phyloP scores from a whole-genome alignment of 2,797 vertebrate genomes.

The Anniella stebbinsi region DNA sequence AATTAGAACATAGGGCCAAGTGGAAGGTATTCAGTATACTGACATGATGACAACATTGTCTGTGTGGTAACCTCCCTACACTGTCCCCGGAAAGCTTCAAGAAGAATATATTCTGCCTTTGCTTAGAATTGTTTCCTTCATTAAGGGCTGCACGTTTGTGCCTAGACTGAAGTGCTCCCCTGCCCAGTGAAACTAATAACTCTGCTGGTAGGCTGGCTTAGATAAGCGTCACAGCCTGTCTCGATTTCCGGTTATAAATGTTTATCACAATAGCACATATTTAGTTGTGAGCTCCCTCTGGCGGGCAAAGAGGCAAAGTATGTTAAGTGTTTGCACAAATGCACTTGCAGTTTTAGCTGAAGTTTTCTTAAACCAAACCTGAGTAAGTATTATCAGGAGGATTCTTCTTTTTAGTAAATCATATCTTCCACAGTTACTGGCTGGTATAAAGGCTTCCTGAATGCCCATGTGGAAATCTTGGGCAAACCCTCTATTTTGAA shows the following conservation, averaged over 20 bases:
- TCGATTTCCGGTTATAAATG: not conserved
- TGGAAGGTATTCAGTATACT: not conserved
- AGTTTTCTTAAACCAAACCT: not conserved
- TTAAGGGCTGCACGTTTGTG: not conserved
- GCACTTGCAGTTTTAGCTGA: not conserved
- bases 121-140: not conserved
- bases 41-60: not conserved
- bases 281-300: conserved; percentile 51
- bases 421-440: not conserved
- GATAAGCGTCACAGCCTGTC: not conserved
- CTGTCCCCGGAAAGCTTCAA: not conserved
- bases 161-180: not conserved
- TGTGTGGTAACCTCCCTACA: not conserved
- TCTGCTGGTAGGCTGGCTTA: too few relatives aligned
- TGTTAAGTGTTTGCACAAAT: not conserved
- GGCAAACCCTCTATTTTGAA: not conserved
- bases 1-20: not conserved
- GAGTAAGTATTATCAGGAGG: not conserved
- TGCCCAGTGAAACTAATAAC: not conserved
- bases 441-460: too few relatives aligned
- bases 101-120: not conserved
- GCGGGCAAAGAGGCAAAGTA: conserved; percentile 42
- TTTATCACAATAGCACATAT: not conserved
- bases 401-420: not conserved
- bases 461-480: not conserved